phyloP scores from a whole-genome alignment of 2,113 vertebrate genomes.

The Malurus melanocephalus region DNA sequence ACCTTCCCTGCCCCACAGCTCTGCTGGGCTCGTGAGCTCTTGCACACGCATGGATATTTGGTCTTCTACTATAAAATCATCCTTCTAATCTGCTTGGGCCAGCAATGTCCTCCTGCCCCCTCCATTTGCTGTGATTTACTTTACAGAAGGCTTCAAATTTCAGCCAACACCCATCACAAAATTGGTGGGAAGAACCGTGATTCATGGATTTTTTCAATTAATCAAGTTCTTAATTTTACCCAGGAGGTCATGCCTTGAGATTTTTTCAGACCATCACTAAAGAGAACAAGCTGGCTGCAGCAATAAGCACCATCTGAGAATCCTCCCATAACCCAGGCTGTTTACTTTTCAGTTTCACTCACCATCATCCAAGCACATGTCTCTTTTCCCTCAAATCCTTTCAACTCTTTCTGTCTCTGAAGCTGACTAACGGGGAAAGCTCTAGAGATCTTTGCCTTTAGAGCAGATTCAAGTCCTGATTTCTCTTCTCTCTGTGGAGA shows the following conservation, averaged over 20 bases:
- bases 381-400: neutral
- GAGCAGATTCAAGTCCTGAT: neutral
- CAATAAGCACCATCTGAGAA: conserved; percentile 23
- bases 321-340: neutral
- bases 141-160: conserved; percentile 2
- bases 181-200: neutral
- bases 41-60: neutral
- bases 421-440: neutral
- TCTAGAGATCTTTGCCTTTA: neutral
- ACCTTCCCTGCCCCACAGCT: neutral
- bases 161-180: neutral
- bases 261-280: conserved; percentile 7
- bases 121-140: neutral
- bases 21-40: neutral
- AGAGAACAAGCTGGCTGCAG: conserved; percentile 14
- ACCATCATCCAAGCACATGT: neutral
- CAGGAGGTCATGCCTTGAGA: neutral
- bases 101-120: neutral
- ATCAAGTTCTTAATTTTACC: conserved; percentile 19
- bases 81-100: neutral
- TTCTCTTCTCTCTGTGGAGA: neutral
- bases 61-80: neutral
- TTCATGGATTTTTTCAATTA: neutral
- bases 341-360: conserved; percentile 4
- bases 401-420: neutral